Evolutionary conservation across 2,113 vertebrate genomes (phyloP).

Genomic region (Sander lucioperca): DNA sequence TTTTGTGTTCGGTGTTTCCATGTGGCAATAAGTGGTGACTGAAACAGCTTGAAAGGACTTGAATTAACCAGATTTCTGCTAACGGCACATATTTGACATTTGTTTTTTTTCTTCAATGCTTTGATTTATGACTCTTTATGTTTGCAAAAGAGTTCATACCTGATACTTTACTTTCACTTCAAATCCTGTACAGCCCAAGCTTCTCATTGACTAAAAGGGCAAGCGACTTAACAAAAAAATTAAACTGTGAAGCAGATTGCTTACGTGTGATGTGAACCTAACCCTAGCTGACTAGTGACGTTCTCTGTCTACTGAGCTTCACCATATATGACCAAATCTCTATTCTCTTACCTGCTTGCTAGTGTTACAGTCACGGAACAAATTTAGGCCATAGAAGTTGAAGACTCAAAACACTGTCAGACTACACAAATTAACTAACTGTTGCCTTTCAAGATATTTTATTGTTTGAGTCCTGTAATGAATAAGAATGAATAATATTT

Average conservation of each 20-base stretch:
- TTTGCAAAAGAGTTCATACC: background rate
- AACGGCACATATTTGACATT: background rate
- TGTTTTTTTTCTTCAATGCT: background rate
- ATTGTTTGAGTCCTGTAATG: background rate
- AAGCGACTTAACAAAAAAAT: background rate
- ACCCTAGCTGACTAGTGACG: background rate
- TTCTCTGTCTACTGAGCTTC: background rate
- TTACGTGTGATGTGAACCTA: background rate
- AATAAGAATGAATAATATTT: background rate
- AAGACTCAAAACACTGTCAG: background rate
- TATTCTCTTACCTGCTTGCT: background rate
- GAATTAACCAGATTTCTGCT: background rate
- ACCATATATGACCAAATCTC: constrained; percentile 3
- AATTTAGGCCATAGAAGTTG: background rate
- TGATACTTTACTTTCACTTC: background rate
- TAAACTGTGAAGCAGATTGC: background rate
- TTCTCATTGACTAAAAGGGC: background rate
- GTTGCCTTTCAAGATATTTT: background rate
- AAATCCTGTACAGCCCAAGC: background rate
- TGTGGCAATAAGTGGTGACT: background rate
- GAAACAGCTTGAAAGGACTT: background rate
- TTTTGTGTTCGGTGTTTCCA: background rate
- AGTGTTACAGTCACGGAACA: background rate
- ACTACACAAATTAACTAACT: background rate
- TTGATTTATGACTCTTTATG: background rate